phyloP scores from a whole-genome alignment of 2,888 invertebrate species.

The Eudasyphora cyanicolor region DNA sequence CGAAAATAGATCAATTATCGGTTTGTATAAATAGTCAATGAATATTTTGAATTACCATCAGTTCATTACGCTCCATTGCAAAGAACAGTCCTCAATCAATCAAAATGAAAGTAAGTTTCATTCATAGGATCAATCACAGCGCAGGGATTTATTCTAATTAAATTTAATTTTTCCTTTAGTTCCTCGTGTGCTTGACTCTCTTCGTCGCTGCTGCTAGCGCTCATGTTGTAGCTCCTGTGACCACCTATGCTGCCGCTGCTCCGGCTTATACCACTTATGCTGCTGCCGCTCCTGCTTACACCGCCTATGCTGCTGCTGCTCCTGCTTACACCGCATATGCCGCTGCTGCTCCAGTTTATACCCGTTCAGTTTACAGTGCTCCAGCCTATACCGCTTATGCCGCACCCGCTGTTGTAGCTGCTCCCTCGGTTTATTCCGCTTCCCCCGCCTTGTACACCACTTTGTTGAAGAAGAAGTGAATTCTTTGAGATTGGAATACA shows the following conservation, averaged over 20 bases:
- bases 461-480: too few relatives aligned
- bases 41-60: conserved; percentile 33
- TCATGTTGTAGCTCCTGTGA: too few relatives aligned
- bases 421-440: conserved; percentile 39
- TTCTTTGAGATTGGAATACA: too few relatives aligned
- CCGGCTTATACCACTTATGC: conserved; percentile 53
- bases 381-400: too few relatives aligned
- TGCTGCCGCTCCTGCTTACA: conserved; percentile 57
- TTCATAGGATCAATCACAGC: not conserved
- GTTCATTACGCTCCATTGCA: conserved; percentile 48
- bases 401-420: too few relatives aligned
- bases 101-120: conserved; percentile 15
- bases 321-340: conserved; percentile 60
- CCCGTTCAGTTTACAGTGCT: too few relatives aligned
- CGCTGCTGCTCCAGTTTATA: too few relatives aligned
- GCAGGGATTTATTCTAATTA: not conserved
- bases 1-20: too few relatives aligned
- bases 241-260: too few relatives aligned
- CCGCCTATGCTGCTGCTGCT: conserved; percentile 69
- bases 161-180: conserved; percentile 62
- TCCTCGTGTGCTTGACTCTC: too few relatives aligned
- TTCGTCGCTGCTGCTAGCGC: too few relatives aligned
- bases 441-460: conserved; percentile 49
- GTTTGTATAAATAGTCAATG: conserved; percentile 37
- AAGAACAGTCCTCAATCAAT: not conserved